Percentiles rank a stretch among this genome's conserved stretches.
Evolutionary conservation across 2,113 vertebrate genomes (phyloP).

Genomic region (Leptobrachium leishanense): DNA sequence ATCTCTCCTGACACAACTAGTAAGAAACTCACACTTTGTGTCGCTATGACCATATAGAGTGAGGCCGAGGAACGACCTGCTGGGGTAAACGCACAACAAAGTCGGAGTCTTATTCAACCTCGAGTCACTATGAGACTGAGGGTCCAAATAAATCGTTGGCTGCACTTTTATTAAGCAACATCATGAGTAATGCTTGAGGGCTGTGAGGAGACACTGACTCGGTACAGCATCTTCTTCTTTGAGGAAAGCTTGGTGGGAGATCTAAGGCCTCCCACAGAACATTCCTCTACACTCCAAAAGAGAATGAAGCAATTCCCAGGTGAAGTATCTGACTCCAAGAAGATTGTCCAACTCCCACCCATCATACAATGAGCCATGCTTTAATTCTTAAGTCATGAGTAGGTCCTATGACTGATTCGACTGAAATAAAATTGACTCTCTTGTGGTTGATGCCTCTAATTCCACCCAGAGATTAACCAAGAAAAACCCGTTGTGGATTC

Average conservation of each 20-base stretch:
- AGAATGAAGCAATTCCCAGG: background rate
- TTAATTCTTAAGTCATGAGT: background rate
- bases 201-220: conserved; percentile 11
- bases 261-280: background rate
- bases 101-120: conserved; percentile 26
- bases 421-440: too few relatives aligned
- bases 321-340: background rate
- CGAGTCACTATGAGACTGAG: conserved; percentile 4
- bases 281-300: background rate
- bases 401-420: too few relatives aligned
- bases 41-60: conserved; percentile 20
- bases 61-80: conserved; percentile 31
- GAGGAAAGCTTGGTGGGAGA: background rate
- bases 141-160: conserved; percentile 19
- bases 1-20: conserved; percentile 37
- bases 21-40: conserved; percentile 29
- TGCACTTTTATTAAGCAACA: conserved; percentile 1
- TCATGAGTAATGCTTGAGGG: conserved; percentile 19
- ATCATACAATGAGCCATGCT: background rate
- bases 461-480: too few relatives aligned
- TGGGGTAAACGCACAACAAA: conserved; percentile 11
- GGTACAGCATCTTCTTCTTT: background rate
- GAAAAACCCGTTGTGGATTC: too few relatives aligned
- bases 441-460: too few relatives aligned
- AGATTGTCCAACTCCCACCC: background rate